Evolutionary conservation across 1,140 invertebrate genomes (phyloP), one percentile per base, ranked within the genome.

Genomic region (Vanessa tameamea): DNA sequence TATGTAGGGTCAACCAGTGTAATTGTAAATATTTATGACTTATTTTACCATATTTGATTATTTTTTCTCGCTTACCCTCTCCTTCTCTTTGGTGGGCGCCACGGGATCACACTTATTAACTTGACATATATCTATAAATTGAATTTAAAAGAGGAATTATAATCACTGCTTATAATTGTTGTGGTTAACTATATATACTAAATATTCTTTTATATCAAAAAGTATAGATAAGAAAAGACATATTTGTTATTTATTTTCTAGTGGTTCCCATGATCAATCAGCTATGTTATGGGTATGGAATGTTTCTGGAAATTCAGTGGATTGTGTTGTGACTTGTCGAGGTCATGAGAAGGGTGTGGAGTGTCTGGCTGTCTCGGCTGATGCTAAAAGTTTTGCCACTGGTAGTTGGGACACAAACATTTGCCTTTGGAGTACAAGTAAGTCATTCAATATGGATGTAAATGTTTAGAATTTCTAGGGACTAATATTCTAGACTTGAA

Each of bases 271-370:
- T 91, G 98, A 99, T 92, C 97, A 99, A 89, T 97, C 97, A 3
- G 95, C 96, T 0, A 96, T 98, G 92, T 89, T 99, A 51, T 99
- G 98, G 98, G 94, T 96, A 75, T 98, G 97, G 97, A 95, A 97
- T 90, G 94, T 96, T 6, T 82, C 92, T 0, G 93, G 93, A 7
- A 98, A 98, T 90, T 95, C 96, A 43, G 95, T 98, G 11, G 95
- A 97, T 78, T 97, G 96, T 85, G 91, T 97, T 14, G 95, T 96
- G 77, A 94, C 96, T 15, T 98, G 97, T 83, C 95, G 95, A 84
- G 98, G 98, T 0, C 98, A 99, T 90, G 96, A 97, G 76, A 95
- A 97, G 82, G 96, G 97, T 78, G 94, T 99, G 0, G 98, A 99
- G 85, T 96, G 97, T 89, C 93, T 99, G 5, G 94, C 94, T 72